Evolutionary conservation across 2,797 vertebrate species (phyloP).

Genomic region (Aselliscus stoliczkanus): DNA sequence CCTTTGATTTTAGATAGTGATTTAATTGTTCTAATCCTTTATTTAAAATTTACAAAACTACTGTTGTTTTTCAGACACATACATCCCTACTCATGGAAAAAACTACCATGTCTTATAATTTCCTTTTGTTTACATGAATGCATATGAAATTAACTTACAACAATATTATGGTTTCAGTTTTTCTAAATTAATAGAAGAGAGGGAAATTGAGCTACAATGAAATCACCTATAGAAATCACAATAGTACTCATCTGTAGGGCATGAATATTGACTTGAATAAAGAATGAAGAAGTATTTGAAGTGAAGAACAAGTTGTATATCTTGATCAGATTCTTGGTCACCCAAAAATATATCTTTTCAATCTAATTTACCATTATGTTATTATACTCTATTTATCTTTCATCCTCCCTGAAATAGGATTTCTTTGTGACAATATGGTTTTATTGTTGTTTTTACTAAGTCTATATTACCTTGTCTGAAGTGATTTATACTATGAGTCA

Average conservation of each 20-base stretch:
- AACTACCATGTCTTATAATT: not conserved
- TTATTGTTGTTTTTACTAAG: not conserved
- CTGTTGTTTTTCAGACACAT: not conserved
- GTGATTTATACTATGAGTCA: not conserved
- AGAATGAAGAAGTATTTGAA: not conserved
- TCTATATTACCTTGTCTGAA: not conserved
- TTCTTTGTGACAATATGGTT: not conserved
- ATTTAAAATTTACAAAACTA: not conserved
- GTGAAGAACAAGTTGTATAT: not conserved
- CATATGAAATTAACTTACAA: not conserved
- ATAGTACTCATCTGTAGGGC: not conserved
- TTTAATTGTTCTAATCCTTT: not conserved
- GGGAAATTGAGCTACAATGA: conserved; percentile 43
- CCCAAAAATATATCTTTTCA: not conserved
- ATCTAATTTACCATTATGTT: not conserved
- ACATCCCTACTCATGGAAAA: not conserved
- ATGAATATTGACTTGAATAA: not conserved
- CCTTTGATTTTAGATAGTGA: not conserved
- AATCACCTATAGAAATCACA: conserved; percentile 36
- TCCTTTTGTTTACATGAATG: not conserved
- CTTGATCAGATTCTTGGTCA: not conserved
- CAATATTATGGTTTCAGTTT: not conserved
- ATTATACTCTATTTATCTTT: conserved; percentile 28
- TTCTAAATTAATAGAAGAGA: not conserved
- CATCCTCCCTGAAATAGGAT: not conserved